Conservation (phyloP, 1,140 invertebrate species). For the Lordiphosa stackelbergi region DNA sequence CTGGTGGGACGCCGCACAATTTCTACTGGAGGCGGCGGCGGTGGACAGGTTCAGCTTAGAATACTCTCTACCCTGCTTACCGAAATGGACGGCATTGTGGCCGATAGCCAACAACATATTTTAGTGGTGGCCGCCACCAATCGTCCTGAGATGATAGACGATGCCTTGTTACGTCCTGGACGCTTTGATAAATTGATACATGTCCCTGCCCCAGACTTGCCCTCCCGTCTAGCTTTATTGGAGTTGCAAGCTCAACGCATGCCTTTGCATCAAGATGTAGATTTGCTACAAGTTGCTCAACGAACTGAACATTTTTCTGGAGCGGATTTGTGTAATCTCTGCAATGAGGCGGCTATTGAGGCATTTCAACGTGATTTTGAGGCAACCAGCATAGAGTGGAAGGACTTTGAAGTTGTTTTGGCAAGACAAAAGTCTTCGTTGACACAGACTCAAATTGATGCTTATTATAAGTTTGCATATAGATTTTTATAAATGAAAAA, state of each 20-base stretch:
- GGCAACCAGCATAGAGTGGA: conserved; percentile 70
- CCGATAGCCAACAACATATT: conserved; percentile 75
- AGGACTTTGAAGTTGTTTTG: conserved; percentile 81
- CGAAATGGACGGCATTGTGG: conserved; percentile 84
- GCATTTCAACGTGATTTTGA: conserved; percentile 81
- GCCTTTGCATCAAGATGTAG: conserved; percentile 81
- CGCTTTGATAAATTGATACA: conserved; percentile 86
- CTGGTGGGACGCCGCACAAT: conserved; percentile 79
- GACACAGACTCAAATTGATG: conserved; percentile 1
- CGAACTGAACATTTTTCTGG: conserved; percentile 85
- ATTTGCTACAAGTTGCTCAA: conserved; percentile 80
- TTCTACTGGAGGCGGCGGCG: conserved; percentile 42
- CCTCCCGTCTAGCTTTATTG: conserved; percentile 81
- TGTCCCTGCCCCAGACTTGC: conserved; percentile 84
- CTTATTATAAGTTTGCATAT: conserved; percentile 71
- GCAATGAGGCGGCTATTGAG: conserved; percentile 81
- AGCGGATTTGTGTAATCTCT: conserved; percentile 86
- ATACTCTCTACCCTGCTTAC: conserved; percentile 83
- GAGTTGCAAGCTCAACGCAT: conserved; percentile 80
- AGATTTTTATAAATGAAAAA: conserved; percentile 22
- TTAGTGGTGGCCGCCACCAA: conserved; percentile 87
- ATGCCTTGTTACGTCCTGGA: conserved; percentile 86
- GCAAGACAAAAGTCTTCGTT: conserved; percentile 78
- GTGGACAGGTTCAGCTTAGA: conserved; percentile 80
- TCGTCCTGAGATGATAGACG: conserved; percentile 87